Evolutionary conservation across 2,797 vertebrate genomes (phyloP).

Genomic region (Lycodopsis pacificus): DNA sequence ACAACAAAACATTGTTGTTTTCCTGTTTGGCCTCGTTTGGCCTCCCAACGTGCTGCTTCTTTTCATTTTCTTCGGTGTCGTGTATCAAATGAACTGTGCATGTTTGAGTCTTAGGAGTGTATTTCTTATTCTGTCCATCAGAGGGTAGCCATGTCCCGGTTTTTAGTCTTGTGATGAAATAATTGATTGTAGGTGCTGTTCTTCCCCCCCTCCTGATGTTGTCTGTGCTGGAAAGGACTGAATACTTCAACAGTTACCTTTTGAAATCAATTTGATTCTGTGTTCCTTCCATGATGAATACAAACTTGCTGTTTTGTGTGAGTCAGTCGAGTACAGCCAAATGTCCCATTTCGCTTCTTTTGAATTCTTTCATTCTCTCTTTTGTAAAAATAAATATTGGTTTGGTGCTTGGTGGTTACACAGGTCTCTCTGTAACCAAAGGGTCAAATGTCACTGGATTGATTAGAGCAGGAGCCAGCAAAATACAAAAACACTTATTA

Average conservation of each 20-base stretch:
- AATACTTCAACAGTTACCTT: constrained; percentile 17
- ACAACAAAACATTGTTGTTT: constrained; percentile 16
- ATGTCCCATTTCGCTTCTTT: neutral
- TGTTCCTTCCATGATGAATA: neutral
- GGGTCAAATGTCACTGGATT: constrained; percentile 4
- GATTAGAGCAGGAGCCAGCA: neutral
- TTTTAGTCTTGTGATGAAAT: constrained; percentile 22
- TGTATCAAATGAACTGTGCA: constrained; percentile 19
- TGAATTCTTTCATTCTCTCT: neutral
- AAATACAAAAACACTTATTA: neutral
- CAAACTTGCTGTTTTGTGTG: neutral
- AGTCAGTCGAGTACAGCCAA: neutral
- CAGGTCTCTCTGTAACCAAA: neutral
- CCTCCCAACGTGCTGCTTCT: constrained; percentile 17
- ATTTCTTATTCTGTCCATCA: constrained; percentile 49
- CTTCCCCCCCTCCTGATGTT: neutral
- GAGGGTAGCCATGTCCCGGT: constrained; percentile 46
- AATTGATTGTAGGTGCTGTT: constrained; percentile 12
- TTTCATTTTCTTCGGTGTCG: constrained; percentile 21
- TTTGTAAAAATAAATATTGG: neutral
- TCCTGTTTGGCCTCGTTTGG: constrained; percentile 30
- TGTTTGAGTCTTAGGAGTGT: constrained; percentile 24
- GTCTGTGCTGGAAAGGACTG: constrained; percentile 12
- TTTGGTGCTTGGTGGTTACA: neutral
- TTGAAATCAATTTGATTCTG: constrained; percentile 10